Percentiles rank a stretch among this genome's conserved stretches.
Conservation (phyloP, 2,113 vertebrate genomes). For the Mus musculus region DNA sequence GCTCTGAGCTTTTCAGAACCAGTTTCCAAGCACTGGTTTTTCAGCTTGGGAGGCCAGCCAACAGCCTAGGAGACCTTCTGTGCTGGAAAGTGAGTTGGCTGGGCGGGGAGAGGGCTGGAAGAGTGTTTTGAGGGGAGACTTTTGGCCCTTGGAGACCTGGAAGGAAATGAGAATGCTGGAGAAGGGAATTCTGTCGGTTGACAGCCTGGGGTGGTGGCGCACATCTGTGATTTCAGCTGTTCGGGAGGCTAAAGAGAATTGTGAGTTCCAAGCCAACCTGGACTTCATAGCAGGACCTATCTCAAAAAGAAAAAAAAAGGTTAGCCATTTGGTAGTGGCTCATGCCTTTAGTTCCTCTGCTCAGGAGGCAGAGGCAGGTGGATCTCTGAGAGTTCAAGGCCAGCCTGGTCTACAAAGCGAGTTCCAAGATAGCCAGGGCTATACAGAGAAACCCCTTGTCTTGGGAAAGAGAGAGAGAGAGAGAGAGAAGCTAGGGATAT, state of each 20-base stretch:
- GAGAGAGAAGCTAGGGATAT: background rate
- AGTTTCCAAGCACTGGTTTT: constrained; percentile 38
- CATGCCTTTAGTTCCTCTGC: background rate
- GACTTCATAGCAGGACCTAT: background rate
- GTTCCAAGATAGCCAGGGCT: background rate
- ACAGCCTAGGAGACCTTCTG: constrained; percentile 68
- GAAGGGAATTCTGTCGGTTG: background rate
- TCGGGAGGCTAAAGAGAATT: background rate
- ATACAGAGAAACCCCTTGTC: background rate
- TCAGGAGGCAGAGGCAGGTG: background rate
- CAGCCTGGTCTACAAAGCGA: background rate
- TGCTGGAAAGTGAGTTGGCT: constrained; percentile 51
- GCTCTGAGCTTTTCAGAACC: background rate
- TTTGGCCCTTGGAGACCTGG: constrained; percentile 3
- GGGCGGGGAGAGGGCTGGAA: background rate
- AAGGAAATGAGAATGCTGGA: constrained; percentile 29
- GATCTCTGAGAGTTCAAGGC: background rate
- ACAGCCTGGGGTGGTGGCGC: background rate
- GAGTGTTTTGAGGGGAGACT: background rate
- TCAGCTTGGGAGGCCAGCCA: constrained; percentile 66
- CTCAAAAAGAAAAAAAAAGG: background rate
- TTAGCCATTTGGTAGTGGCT: background rate
- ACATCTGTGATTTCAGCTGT: background rate
- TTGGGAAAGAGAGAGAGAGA: background rate
- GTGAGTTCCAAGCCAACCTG: background rate